Conservation (phyloP, 2,797 vertebrate genomes). For the Phaenicophaeus curvirostris region DNA sequence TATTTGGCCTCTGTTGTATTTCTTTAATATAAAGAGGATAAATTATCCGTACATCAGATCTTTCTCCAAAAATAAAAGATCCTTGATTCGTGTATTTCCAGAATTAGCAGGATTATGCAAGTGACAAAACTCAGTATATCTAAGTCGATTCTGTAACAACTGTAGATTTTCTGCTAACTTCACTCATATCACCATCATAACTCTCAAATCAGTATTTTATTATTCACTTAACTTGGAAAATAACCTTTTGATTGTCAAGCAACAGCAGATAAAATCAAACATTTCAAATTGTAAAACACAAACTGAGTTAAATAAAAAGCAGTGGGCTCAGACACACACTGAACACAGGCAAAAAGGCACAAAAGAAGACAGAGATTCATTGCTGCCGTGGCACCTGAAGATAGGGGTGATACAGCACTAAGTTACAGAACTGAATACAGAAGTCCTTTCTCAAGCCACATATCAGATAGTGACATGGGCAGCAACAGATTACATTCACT, state of each 20-base stretch:
- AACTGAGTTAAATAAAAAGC: not conserved
- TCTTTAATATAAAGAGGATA: not conserved
- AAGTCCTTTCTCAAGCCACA: fast-evolving
- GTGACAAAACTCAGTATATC: not conserved
- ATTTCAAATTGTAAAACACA: not conserved
- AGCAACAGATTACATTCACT: not conserved
- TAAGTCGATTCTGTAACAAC: conserved; percentile 11
- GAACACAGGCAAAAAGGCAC: not conserved
- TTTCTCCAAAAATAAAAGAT: conserved; percentile 1
- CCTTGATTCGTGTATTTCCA: not conserved
- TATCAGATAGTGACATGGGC: fast-evolving
- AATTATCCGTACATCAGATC: not conserved
- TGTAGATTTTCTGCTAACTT: not conserved
- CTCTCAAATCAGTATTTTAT: conserved; percentile 6
- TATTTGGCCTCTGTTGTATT: not conserved
- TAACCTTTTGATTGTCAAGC: conserved; percentile 5
- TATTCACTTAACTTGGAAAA: conserved; percentile 26
- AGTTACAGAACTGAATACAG: not conserved
- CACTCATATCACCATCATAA: not conserved
- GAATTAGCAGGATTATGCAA: not conserved
- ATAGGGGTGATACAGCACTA: not conserved
- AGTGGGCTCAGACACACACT: not conserved
- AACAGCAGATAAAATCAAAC: conserved; percentile 6
- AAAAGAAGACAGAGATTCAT: not conserved
- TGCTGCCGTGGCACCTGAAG: not conserved